Evolutionary conservation across 2,113 vertebrate genomes (phyloP).

Genomic region (Mastomys natalensis): DNA sequence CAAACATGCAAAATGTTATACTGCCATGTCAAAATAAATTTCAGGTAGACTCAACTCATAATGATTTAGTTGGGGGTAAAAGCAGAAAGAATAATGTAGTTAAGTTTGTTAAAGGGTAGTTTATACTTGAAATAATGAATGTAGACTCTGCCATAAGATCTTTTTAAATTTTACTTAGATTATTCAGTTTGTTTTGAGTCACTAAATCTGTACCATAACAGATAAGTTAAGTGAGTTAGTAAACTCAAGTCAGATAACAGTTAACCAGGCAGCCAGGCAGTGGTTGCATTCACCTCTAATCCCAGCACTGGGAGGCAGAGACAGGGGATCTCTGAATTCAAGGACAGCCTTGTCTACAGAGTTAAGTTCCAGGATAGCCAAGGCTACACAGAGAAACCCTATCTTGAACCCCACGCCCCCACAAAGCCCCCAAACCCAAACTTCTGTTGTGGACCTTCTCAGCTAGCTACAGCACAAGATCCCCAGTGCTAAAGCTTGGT

Average conservation of each 20-base stretch:
- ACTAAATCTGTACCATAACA: constrained; percentile 16
- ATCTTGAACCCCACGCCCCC: not conserved
- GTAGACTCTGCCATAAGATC: constrained; percentile 16
- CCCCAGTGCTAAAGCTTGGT: constrained; percentile 36
- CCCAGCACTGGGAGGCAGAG: not conserved
- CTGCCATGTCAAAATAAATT: constrained; percentile 40
- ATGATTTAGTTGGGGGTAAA: not conserved
- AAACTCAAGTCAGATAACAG: constrained; percentile 27
- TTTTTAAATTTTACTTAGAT: constrained; percentile 21
- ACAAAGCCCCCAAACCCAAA: not conserved
- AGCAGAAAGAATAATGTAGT: not conserved
- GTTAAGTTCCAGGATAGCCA: not conserved
- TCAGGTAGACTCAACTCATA: constrained; percentile 29
- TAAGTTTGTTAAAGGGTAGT: not conserved
- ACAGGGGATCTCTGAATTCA: not conserved
- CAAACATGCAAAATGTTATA: constrained; percentile 9
- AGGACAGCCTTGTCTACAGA: not conserved
- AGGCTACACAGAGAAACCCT: not conserved
- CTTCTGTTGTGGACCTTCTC: not conserved
- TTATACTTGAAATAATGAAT: not conserved
- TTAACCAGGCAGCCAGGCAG: not conserved
- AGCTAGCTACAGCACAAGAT: constrained; percentile 28
- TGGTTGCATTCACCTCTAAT: not conserved
- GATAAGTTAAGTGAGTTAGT: not conserved
- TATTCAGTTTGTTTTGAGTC: not conserved